A percentile compares a stretch with the other conserved stretches of the same genome.
Conservation (phyloP, 2,888 invertebrate genomes). For the Mamestra brassicae region DNA sequence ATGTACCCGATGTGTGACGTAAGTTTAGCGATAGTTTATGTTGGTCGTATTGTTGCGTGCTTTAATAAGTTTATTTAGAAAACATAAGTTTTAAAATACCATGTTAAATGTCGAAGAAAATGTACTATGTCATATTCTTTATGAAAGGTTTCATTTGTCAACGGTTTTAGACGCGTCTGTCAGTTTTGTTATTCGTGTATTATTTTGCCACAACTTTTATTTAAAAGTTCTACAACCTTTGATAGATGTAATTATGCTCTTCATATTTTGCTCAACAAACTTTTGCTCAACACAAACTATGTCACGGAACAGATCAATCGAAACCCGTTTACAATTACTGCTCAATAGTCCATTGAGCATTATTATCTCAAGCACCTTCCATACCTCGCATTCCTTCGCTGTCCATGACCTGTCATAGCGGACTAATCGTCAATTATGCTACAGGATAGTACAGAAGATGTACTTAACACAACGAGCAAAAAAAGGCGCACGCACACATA, state of each 20-base stretch:
- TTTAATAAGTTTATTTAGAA: neutral
- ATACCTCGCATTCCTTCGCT: constrained; percentile 51
- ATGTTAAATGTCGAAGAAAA: neutral
- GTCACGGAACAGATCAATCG: constrained; percentile 48
- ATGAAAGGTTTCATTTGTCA: neutral
- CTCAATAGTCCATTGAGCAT: constrained; percentile 46
- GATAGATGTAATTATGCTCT: constrained; percentile 15
- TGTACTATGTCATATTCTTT: neutral
- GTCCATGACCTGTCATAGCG: constrained; percentile 60
- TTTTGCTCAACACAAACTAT: constrained; percentile 39
- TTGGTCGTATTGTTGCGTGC: constrained; percentile 8
- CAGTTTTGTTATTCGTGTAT: neutral
- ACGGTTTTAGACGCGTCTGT: neutral
- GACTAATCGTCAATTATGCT: constrained; percentile 52
- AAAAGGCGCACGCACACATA: neutral
- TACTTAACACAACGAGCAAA: neutral
- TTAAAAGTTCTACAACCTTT: constrained; percentile 7
- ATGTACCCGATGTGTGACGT: too few relatives aligned
- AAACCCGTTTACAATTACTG: constrained; percentile 53
- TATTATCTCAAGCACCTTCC: constrained; percentile 43
- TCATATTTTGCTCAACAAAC: constrained; percentile 51
- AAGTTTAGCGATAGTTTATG: too few relatives aligned
- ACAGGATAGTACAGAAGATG: constrained; percentile 1
- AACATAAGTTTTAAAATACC: neutral
- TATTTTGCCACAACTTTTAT: neutral